phyloP scores from a whole-genome alignment of 2,888 invertebrate species.

The Tetanocera ferruginea region DNA sequence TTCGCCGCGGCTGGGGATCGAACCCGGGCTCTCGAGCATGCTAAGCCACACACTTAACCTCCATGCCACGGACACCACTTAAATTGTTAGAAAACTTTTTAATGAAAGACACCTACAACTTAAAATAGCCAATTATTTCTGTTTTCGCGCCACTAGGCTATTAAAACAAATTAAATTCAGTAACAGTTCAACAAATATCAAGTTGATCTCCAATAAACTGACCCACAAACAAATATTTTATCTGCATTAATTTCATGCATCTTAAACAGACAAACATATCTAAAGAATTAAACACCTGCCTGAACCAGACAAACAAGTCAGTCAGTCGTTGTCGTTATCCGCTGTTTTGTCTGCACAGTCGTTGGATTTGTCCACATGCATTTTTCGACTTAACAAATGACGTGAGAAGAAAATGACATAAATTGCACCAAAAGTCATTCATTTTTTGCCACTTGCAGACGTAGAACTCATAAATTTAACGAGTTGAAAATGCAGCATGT shows the following conservation, averaged over 20 bases:
- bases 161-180: too few relatives aligned
- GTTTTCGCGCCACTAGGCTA: background rate
- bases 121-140: background rate
- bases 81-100: background rate
- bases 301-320: constrained; percentile 18
- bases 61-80: too few relatives aligned
- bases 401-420: constrained; percentile 21
- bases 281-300: constrained; percentile 25
- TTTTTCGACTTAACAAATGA: constrained; percentile 8
- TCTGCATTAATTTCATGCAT: background rate
- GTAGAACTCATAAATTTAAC: constrained; percentile 36
- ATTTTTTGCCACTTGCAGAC: constrained; percentile 38
- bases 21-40: too few relatives aligned
- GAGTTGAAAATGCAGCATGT: background rate
- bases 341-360: background rate
- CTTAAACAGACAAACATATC: background rate
- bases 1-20: too few relatives aligned
- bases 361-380: background rate
- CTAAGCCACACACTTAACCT: too few relatives aligned
- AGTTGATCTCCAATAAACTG: background rate
- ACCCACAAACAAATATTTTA: constrained; percentile 11
- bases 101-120: background rate
- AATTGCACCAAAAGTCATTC: constrained; percentile 38
- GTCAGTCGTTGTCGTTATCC: background rate
- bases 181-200: background rate